Evolutionary conservation across 2,113 vertebrate genomes (phyloP), one percentile per base, ranked within the genome.

Genomic region (Psittacula cyanocephala): DNA sequence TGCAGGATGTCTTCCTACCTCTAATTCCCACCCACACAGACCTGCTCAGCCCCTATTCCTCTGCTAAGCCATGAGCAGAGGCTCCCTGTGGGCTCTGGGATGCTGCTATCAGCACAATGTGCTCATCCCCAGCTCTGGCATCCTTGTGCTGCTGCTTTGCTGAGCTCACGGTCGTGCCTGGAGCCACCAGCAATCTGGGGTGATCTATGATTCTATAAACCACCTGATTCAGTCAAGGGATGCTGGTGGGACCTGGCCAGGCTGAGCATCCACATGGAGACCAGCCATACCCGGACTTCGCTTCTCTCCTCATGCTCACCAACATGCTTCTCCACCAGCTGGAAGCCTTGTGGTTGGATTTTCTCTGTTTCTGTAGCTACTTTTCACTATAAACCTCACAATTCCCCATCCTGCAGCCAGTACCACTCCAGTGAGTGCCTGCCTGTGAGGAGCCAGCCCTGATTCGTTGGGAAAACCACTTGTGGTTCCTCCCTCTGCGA

Each of bases 1-100:
- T 20, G 49, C 65, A 63, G 88, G 67, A 46, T 10, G 2, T 52
- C 64, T 43, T 70, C 49, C n/a, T 53, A 76, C 37, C 46, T 74
- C 76, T 91, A 91, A 90, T 86, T 88, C 83, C 88, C 64, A 39
- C 86, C 82, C 80, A 88, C 50, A 0, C 80, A 74, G 72, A 81
- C 49, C 63, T 65, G 5, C 86, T 70, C 4, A 3, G 60, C 18
- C 55, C 17, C 25, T 18, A 15, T 28, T 81, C 60, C 53, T 80
- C 31, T 0, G 1, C 68, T 62, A 77, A 83, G 68, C 86, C 1
- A 0, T 4, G 9, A 41, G 6, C 8, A 6, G 85, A 74, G 19
- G 24, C 29, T 93, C n/a, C 68, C 24, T 18, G 77, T 0, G 0
- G 52, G 46, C 57, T 59, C 0, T 0, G 28, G 8, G 41, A 6